A percentile compares a stretch with the other conserved stretches of the same genome.
Evolutionary conservation across 2,888 invertebrate species (phyloP).

Genomic region (Thumatha senex): DNA sequence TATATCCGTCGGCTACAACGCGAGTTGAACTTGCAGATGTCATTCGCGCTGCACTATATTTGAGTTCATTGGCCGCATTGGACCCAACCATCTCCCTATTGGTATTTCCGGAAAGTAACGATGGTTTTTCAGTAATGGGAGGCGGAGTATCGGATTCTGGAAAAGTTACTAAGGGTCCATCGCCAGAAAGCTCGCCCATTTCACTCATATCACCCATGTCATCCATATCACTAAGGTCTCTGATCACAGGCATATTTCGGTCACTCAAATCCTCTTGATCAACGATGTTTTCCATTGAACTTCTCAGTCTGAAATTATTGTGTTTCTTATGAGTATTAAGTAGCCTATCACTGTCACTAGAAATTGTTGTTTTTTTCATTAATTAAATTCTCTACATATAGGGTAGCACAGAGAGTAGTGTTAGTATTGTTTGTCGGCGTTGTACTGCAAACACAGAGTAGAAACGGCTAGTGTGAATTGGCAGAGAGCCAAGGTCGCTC

Average conservation of each 20-base stretch:
- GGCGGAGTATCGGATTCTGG: slow-evolving; percentile 91
- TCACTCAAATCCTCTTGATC: slow-evolving; percentile 84
- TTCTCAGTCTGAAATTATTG: slow-evolving; percentile 82
- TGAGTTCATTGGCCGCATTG: slow-evolving; percentile 86
- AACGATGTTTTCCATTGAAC: slow-evolving; percentile 91
- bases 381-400: slow-evolving; percentile 22
- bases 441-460: slow-evolving; percentile 73
- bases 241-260: slow-evolving; percentile 72
- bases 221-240: slow-evolving; percentile 76
- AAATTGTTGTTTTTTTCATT: background rate
- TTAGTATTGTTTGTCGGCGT: slow-evolving; percentile 78
- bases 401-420: slow-evolving; percentile 59
- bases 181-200: slow-evolving; percentile 69
- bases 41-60: slow-evolving; percentile 92
- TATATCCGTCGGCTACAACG: slow-evolving; percentile 91
- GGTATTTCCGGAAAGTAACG: slow-evolving; percentile 70
- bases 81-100: slow-evolving; percentile 56
- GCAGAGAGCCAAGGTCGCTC: slow-evolving; percentile 76
- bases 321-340: background rate
- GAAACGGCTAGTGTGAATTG: slow-evolving; percentile 73
- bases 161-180: slow-evolving; percentile 90
- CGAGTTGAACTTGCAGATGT: slow-evolving; percentile 89
- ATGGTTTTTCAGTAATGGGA: slow-evolving; percentile 75
- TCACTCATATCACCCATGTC: slow-evolving; percentile 79
- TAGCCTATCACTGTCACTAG: background rate